Evolutionary conservation across 2,797 vertebrate species (phyloP).

Genomic region (Mormyrus hasselquistii): DNA sequence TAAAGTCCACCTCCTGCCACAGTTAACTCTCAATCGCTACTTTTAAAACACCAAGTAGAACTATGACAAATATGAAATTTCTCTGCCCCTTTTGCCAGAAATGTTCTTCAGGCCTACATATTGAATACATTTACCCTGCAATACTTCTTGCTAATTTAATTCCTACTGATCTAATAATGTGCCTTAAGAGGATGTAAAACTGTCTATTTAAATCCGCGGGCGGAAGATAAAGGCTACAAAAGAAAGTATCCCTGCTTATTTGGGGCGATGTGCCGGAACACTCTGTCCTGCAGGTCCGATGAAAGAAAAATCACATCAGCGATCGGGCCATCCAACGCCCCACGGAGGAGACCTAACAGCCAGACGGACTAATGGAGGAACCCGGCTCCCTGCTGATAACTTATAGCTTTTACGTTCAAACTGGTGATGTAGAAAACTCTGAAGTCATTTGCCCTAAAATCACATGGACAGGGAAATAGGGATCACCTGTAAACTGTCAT

Average conservation of each 20-base stretch:
- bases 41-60: neutral
- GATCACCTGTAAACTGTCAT: neutral
- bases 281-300: neutral
- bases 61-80: neutral
- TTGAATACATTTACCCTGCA: neutral
- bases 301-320: neutral
- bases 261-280: neutral
- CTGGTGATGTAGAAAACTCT: neutral
- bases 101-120: neutral
- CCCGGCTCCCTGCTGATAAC: neutral
- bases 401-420: neutral
- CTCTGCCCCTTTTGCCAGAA: neutral
- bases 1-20: neutral
- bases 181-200: neutral
- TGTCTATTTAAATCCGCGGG: neutral
- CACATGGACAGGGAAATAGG: neutral
- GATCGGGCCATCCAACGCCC: neutral
- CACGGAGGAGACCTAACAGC: neutral
- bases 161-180: neutral
- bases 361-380: neutral
- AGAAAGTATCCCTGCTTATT: neutral
- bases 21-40: neutral
- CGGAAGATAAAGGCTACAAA: neutral
- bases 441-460: neutral
- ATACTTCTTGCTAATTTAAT: neutral